These are phyloP conservation scores for Euborellia annulipes DNA, from an alignment of 1,140 invertebrate genomes.

Conservation along the genomic window DNA sequence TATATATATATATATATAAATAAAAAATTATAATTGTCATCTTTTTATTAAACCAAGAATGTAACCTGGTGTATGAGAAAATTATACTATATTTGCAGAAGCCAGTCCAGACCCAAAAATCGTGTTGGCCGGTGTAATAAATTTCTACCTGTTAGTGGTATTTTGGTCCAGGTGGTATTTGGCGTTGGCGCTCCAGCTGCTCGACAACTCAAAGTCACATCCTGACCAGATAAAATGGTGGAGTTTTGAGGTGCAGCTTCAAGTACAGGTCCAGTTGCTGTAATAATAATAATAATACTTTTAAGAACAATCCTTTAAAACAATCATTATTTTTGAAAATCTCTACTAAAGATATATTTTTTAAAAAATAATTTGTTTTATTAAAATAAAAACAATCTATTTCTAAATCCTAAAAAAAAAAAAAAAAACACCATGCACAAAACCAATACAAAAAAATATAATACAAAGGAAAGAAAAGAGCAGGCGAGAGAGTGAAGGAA, in stretches of 20 bases:
- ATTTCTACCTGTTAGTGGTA: no score
- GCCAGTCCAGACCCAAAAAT: no score
- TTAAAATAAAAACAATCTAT: background rate
- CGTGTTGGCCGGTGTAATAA: no score
- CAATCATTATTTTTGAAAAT: background rate
- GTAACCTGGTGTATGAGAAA: no score
- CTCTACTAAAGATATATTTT: background rate
- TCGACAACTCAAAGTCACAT: conserved; percentile 70
- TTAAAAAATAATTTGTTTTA: conserved; percentile 3
- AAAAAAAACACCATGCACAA: conserved; percentile 7
- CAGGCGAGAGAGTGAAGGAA: no score
- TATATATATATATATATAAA: no score
- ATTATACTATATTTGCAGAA: no score
- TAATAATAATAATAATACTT: conserved; percentile 18
- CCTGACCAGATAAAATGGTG: conserved; percentile 81
- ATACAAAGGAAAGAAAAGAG: no score
- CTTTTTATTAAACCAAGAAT: no score
- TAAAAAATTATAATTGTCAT: no score
- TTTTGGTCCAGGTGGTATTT: conserved; percentile 76
- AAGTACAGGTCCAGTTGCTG: conserved; percentile 73
- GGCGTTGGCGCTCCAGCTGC: conserved; percentile 79
- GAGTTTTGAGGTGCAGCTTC: conserved; percentile 64
- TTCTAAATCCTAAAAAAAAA: conserved; percentile 3
- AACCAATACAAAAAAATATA: background rate
- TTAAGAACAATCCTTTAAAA: background rate